A percentile compares a stretch with the other conserved stretches of the same genome.
Conservation (phyloP, 2,888 invertebrate species). For the Megastigmus dorsalis region DNA sequence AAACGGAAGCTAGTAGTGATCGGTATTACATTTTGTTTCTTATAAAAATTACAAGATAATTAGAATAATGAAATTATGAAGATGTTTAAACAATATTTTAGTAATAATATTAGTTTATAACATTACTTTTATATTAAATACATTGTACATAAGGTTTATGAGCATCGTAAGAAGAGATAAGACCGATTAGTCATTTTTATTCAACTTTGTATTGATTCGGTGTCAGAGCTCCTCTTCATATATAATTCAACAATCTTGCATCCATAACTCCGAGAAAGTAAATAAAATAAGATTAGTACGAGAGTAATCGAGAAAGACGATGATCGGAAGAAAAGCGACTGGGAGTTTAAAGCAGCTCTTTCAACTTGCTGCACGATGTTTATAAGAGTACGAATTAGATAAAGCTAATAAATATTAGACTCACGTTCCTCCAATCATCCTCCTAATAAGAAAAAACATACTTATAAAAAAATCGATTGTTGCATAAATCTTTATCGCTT, state of each 20-base stretch:
- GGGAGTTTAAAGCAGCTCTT: background rate
- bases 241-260: background rate
- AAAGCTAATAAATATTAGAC: slow-evolving; percentile 23
- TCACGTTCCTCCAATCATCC: slow-evolving; percentile 12
- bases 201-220: slow-evolving; percentile 29
- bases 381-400: slow-evolving; percentile 15
- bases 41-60: slow-evolving; percentile 45
- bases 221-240: background rate
- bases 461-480: slow-evolving; percentile 8
- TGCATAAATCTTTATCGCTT: slow-evolving; percentile 25
- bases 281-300: slow-evolving; percentile 13
- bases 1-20: slow-evolving; percentile 49
- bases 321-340: slow-evolving; percentile 16
- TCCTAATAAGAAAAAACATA: background rate
- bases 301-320: background rate
- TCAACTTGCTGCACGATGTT: background rate
- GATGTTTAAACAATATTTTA: slow-evolving; percentile 36
- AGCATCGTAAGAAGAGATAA: slow-evolving; percentile 47
- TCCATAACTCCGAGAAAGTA: slow-evolving; percentile 1
- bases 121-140: slow-evolving; percentile 42
- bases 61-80: slow-evolving; percentile 40
- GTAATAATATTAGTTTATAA: slow-evolving; percentile 40
- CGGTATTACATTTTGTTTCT: slow-evolving; percentile 44
- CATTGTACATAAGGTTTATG: slow-evolving; percentile 51
- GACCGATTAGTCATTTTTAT: slow-evolving; percentile 39